Conservation (phyloP, 2,113 vertebrate species). For the Mobula birostris region DNA sequence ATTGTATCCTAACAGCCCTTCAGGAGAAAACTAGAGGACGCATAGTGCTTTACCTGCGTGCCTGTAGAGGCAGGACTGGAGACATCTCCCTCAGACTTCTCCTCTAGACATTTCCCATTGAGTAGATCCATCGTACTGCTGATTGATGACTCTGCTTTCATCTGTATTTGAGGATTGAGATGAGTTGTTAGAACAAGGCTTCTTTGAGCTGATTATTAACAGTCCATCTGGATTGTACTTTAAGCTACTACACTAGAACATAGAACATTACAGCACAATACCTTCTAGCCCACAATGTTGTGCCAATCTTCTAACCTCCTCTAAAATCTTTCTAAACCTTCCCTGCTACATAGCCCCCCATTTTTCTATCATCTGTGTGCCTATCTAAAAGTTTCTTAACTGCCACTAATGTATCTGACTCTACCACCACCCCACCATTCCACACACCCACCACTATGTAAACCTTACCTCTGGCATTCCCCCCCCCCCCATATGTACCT, state of each 20-base stretch:
- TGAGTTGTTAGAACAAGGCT: neutral
- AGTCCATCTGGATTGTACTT: neutral
- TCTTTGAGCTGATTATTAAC: too few species aligned
- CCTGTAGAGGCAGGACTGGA: constrained; percentile 87
- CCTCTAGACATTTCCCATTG: constrained; percentile 72
- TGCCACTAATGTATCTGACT: too few species aligned
- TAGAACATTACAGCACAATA: neutral
- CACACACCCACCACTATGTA: too few species aligned
- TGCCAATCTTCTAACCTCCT: too few species aligned
- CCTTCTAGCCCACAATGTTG: too few species aligned
- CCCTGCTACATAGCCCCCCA: too few species aligned
- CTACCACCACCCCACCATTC: too few species aligned
- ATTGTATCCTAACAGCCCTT: neutral
- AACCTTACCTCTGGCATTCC: too few species aligned
- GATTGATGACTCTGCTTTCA: constrained; percentile 78
- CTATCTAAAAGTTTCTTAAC: too few species aligned
- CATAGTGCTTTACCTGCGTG: constrained; percentile 70
- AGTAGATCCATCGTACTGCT: constrained; percentile 62
- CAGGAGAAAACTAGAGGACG: neutral
- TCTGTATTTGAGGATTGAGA: constrained; percentile 48
- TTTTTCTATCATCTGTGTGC: too few species aligned
- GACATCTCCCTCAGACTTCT: constrained; percentile 80
- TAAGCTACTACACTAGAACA: neutral
- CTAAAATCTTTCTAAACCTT: too few species aligned
- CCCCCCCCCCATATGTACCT: too few species aligned